phyloP scores from a whole-genome alignment of 2,113 vertebrate genomes.

The Ictalurus furcatus region DNA sequence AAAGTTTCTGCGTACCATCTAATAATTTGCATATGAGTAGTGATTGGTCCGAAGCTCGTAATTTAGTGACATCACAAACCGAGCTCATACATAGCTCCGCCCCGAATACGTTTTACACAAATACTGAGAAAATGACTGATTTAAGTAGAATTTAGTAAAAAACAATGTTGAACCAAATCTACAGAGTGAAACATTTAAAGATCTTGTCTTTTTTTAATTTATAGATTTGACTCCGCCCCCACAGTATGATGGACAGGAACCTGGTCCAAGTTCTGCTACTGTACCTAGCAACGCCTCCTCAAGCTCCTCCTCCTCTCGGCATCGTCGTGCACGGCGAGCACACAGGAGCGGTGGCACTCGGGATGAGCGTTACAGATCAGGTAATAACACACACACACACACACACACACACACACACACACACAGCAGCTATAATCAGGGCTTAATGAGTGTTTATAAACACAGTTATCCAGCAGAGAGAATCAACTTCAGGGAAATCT shows the following conservation, averaged over 20 bases:
- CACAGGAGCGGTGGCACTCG: slow-evolving; percentile 83
- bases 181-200: neutral
- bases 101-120: neutral
- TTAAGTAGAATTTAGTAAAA: neutral
- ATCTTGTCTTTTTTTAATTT: neutral
- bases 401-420: too few species aligned
- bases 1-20: neutral
- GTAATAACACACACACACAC: slow-evolving; percentile 61
- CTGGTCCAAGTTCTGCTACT: slow-evolving; percentile 76
- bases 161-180: neutral
- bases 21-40: neutral
- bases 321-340: slow-evolving; percentile 68
- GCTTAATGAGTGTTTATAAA: neutral
- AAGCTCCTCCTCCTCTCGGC: slow-evolving; percentile 77
- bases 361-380: slow-evolving; percentile 95
- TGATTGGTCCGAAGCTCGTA: neutral
- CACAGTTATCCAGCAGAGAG: neutral
- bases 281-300: slow-evolving; percentile 64
- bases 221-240: slow-evolving; percentile 78
- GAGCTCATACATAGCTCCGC: neutral
- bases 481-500: neutral
- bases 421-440: neutral
- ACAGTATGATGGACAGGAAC: slow-evolving; percentile 80
- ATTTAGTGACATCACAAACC: neutral
- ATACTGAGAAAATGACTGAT: neutral